Percentiles rank a stretch among this genome's conserved stretches.
These are phyloP conservation scores for Megalonaias nervosa DNA, from an alignment of 1,140 invertebrate genomes.

Conservation along the genomic window DNA sequence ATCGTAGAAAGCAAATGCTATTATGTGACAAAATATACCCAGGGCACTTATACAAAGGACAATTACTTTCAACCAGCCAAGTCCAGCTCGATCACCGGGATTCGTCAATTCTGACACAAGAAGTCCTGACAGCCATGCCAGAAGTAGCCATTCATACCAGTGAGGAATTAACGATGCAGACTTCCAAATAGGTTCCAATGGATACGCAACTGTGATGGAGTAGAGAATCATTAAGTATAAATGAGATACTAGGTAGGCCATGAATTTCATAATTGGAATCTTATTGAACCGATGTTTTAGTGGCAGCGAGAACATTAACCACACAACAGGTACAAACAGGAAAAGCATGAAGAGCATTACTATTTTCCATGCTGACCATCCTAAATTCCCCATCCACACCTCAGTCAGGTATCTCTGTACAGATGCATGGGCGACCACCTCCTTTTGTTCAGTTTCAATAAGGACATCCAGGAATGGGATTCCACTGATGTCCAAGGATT, in stretches of 20 bases:
- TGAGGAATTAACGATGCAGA: conserved; percentile 75
- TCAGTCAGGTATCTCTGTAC: conserved; percentile 83
- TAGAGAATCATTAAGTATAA: conserved; percentile 96
- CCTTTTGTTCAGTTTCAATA: conserved; percentile 99
- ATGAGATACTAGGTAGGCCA: conserved; percentile 99
- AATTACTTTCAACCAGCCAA: conserved; percentile 77
- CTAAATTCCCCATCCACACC: conserved; percentile 85
- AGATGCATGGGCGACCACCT: conserved; percentile 79
- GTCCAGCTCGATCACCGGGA: conserved; percentile 75
- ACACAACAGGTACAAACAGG: conserved; percentile 94
- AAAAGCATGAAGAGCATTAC: conserved; percentile 93
- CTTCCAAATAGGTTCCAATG: conserved; percentile 77
- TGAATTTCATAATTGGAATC: conserved; percentile 97
- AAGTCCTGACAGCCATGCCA: conserved; percentile 96
- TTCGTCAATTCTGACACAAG: conserved; percentile 97
- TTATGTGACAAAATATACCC: conserved; percentile 91
- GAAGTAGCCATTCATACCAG: conserved; percentile 96
- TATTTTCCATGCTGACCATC: conserved; percentile 96
- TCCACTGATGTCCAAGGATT: conserved; percentile 74
- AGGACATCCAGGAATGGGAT: conserved; percentile 97
- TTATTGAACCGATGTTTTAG: conserved; percentile 95
- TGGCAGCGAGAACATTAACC: conserved; percentile 96
- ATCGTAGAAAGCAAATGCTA: conserved; percentile 77
- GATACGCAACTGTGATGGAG: conserved; percentile 88
- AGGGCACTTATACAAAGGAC: conserved; percentile 94